Evolutionary conservation across 2,797 vertebrate genomes (phyloP).

Genomic region (Leptoclinus maculatus): DNA sequence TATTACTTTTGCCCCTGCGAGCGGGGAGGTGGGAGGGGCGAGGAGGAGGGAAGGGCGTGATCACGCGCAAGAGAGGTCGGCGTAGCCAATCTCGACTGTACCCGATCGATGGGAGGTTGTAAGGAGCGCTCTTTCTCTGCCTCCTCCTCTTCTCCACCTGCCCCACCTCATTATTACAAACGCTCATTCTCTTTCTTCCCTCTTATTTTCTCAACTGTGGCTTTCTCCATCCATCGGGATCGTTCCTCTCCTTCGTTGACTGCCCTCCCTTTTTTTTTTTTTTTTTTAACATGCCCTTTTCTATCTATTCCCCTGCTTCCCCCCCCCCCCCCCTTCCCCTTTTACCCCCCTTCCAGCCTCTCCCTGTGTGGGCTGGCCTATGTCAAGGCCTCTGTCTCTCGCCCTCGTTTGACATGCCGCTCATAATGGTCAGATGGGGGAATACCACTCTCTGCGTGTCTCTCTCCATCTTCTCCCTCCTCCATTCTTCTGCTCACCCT

Average conservation of each 20-base stretch:
- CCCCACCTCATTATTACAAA: slow-evolving; percentile 52
- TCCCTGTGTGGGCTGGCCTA: slow-evolving; percentile 79
- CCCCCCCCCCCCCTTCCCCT: neutral
- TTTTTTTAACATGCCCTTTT: slow-evolving; percentile 43
- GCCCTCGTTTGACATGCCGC: slow-evolving; percentile 86
- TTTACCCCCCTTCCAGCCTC: slow-evolving; percentile 26
- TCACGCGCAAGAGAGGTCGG: slow-evolving; percentile 37
- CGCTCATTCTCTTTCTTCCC: slow-evolving; percentile 23
- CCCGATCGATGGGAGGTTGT: slow-evolving; percentile 78
- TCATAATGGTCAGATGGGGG: slow-evolving; percentile 87
- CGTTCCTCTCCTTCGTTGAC: slow-evolving; percentile 23
- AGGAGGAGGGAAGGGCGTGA: slow-evolving; percentile 28
- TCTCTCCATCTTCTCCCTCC: slow-evolving; percentile 75
- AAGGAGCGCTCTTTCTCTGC: slow-evolving; percentile 54
- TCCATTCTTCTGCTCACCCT: slow-evolving; percentile 55
- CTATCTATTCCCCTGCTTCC: slow-evolving; percentile 29
- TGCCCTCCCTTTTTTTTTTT: slow-evolving; percentile 40
- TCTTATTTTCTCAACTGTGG: slow-evolving; percentile 39
- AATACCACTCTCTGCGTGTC: slow-evolving; percentile 76
- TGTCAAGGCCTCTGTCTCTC: slow-evolving; percentile 81
- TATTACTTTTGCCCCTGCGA: slow-evolving; percentile 79
- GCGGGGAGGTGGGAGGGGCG: slow-evolving; percentile 59
- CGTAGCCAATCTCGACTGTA: slow-evolving; percentile 68
- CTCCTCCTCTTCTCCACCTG: slow-evolving; percentile 33
- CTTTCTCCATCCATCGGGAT: slow-evolving; percentile 27